These are phyloP conservation scores for Cynoglossus semilaevis DNA, from an alignment of 2,113 vertebrate species.

Conservation along the genomic window DNA sequence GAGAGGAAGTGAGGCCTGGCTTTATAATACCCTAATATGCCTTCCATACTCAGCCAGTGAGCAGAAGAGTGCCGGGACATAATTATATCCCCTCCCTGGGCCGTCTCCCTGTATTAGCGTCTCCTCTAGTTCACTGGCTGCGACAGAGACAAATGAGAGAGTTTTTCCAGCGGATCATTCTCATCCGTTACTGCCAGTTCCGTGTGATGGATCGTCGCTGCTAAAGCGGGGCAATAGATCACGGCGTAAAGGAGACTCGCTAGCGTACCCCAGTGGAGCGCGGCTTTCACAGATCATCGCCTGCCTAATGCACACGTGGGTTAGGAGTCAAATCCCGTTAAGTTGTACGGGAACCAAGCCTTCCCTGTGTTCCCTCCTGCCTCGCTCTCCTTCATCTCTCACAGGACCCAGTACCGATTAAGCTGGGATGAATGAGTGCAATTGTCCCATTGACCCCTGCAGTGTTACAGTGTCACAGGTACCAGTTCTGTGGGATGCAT, in stretches of 20 bases:
- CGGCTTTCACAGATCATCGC: conserved; percentile 77
- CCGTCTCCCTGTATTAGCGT: conserved; percentile 81
- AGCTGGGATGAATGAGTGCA: conserved; percentile 59
- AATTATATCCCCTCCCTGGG: conserved; percentile 82
- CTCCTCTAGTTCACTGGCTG: conserved; percentile 81
- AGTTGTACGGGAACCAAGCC: conserved; percentile 28
- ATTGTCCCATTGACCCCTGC: conserved; percentile 40
- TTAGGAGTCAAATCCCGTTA: conserved; percentile 76
- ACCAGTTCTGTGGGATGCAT: neutral
- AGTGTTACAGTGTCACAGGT: conserved; percentile 27
- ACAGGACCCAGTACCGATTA: conserved; percentile 48
- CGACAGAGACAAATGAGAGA: conserved; percentile 86
- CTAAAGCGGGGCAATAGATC: conserved; percentile 81
- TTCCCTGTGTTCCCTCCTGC: conserved; percentile 10
- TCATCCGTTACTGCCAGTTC: conserved; percentile 86
- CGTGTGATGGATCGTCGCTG: conserved; percentile 77
- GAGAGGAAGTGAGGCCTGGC: conserved; percentile 55
- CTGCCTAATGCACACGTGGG: conserved; percentile 76
- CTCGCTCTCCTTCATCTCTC: conserved; percentile 10
- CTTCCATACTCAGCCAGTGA: conserved; percentile 70
- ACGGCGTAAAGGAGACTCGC: conserved; percentile 78
- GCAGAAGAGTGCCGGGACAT: conserved; percentile 77
- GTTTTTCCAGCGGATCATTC: conserved; percentile 82
- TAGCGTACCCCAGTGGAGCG: conserved; percentile 71
- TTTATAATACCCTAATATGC: conserved; percentile 79